Evolutionary conservation across 2,113 vertebrate genomes (phyloP), one percentile per base, ranked within the genome.

Genomic region (Psilopogon haemacephalus): DNA sequence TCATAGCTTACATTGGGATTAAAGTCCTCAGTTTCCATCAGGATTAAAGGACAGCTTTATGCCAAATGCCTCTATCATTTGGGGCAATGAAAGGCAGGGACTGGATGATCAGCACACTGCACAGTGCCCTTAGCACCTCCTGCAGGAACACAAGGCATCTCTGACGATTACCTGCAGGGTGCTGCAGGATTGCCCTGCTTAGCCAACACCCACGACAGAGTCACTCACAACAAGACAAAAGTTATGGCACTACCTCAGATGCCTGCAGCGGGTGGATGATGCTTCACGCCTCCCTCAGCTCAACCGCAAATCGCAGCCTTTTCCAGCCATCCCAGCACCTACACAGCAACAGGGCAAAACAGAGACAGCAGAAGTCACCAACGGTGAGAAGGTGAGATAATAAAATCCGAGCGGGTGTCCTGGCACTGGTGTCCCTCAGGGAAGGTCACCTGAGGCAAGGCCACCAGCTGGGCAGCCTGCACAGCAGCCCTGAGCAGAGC

Each of bases 261-360:
- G 50, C 74, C 93, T 80, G 91, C 91, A 88, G 88, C 59, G 85
- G 60, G 89, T 32, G 76, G 79, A 80, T 15, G 11, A 60, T 24
- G 60, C 82, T 80, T 83, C 88, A 88, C 63, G 0, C 79, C 79
- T 94, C 82, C 75, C 90, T 96, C 92, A 96, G 92, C 75, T 88
- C 42, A 62, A 20, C 75, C 52, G 85, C 64, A 77, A 80, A 50
- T 46, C 1, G 11, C 2, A 0, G 76, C 33, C 37, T 85, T 73
- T 68, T 93, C 75, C 93, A 86, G 95, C 88, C 95, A 96, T 96
- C 42, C 72, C 93, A 93, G 85, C 93, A 90, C 64, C 95, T 96
- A 59, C 21, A 68, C 2, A 55, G 76, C 79, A 72, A 30, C 42
- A 89, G 33, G 12, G 28, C 55, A 87, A 87, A 89, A 75, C 15